Base-by-base conservation (phyloP, 2,113 vertebrate genomes). In the Stomatorhinus ivindoensis region DNA sequence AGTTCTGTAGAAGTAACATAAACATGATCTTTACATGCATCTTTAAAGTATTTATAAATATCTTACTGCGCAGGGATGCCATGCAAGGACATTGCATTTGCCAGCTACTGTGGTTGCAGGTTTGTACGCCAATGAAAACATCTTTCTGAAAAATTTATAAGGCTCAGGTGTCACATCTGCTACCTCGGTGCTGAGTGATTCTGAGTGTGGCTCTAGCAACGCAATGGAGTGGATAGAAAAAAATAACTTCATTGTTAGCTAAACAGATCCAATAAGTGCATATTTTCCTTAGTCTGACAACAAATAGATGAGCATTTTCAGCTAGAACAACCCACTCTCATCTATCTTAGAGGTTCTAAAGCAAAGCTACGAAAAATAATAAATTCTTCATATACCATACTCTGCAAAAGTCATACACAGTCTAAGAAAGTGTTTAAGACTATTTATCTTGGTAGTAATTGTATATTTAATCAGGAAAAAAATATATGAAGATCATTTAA, bases 1-100 rank as follows among this genome's bases (percentile, higher is more conserved):
- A 92, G 47, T 82, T 91, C 95, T 96, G 91, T 24, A 91, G 80
- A 87, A 15, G 47, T 89, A 92, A 80, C 0, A 61, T 19, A 51
- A 69, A 0, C 11, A 15, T 2, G 76, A 58, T 90, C 3, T 3
- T 0, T 31, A 19, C 61, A 85, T 46, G 87, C 5, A 5, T 44
- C 51, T 39, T 11, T 51, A 48, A 44, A 46, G 31, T 44, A 39
- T 82, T 39, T 44, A 47, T 15, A 24, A 27, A 47, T 53, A 44
- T 21, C 6, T 82, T 42, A 46, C 19, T 39, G 27, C 73, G 3
- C 35, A 82, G 19, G 7, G 42, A 21, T 24, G 0, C 0, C 7
- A 11, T 4, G 1, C 21, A 84, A 24, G 44, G 44, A 47, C 44
- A n/a, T 46, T 11, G 17, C 21, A 19, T 80, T 42, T 42, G 31